A percentile compares a stretch with the other conserved stretches of the same genome.
phyloP scores from a whole-genome alignment of 2,888 invertebrate genomes.

The Criorhina ranunculi region DNA sequence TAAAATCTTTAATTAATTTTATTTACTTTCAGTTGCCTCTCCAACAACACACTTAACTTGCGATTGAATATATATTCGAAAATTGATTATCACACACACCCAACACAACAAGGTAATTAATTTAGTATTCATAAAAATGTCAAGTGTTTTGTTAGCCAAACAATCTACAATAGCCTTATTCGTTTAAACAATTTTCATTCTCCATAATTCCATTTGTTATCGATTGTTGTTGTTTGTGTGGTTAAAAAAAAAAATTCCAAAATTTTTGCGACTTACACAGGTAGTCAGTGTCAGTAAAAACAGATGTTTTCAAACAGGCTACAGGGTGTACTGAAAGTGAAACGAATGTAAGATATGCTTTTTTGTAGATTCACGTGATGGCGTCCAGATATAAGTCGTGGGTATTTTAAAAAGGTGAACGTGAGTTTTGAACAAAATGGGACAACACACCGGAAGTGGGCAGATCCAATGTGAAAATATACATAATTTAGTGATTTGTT shows the following conservation, averaged over 20 bases:
- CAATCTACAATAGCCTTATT: slow-evolving; percentile 61
- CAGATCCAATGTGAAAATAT: not conserved
- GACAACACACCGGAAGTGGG: not conserved
- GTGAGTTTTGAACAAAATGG: not conserved
- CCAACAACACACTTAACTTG: not conserved
- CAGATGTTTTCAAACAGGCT: not conserved
- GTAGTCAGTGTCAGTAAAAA: not conserved
- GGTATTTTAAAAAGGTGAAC: not conserved
- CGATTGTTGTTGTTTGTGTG: slow-evolving; percentile 1
- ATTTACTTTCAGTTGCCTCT: not conserved
- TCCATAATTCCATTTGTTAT: slow-evolving; percentile 33
- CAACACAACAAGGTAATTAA: slow-evolving; percentile 47
- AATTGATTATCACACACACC: slow-evolving; percentile 41
- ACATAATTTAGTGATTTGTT: not conserved
- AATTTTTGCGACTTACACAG: not conserved
- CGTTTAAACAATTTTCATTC: slow-evolving; percentile 63
- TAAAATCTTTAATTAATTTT: slow-evolving; percentile 22
- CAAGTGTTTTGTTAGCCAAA: slow-evolving; percentile 59
- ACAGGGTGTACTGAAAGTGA: not conserved
- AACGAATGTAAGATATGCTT: not conserved
- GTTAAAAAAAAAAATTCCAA: not conserved
- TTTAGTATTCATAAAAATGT: slow-evolving; percentile 65
- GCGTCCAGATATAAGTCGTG: not conserved
- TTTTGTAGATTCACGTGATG: not conserved
- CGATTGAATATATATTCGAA: not conserved